Evolutionary conservation across 1,140 invertebrate genomes (phyloP), one percentile per base, ranked within the genome.

Genomic region (Phymastichus coffea): DNA sequence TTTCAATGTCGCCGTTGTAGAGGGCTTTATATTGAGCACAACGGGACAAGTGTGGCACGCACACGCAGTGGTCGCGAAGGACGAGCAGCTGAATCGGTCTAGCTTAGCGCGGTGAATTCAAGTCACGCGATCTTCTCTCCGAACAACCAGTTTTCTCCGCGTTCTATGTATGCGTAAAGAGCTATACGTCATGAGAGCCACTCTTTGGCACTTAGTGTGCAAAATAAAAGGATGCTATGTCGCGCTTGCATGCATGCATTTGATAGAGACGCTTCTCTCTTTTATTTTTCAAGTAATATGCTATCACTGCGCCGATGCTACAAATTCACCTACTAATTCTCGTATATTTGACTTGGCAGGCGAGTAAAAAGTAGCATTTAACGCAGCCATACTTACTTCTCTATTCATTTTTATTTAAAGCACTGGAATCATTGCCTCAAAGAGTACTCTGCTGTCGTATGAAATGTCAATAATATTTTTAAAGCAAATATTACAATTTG

Each of bases 161-260:
- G 65, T 63, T 61, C 66, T 72, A 72, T 72, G 69, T 67, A 71
- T 70, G 66, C 69, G 60, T 72, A 73, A 73, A 69, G 68, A 72
- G 65, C 65, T 57, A 37, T 47, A 48, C 51, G 33, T 60, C 46
- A 52, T 46, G 57, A 33, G 30, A 19, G 2, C 28, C 49, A 40
- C 15, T 41, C 9, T 41, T 1, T 25, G 20, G 48, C 15, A 25
- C 33, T 28, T 6, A 44, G 43, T 14, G 23, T 19, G 47, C n/a
- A 30, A 35, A 49, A 49, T 49, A 49, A 49, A 49, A 35, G 30
- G 30, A 49, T 12, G 47, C 33, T 19, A 15, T 37, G 40, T 41
- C 15, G 40, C 40, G 4, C n/a, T n/a, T n/a, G n/a, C n/a, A n/a
- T n/a, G n/a, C n/a, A n/a, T n/a, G n/a, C n/a, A n/a, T n/a, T n/a